Percentiles rank a stretch among this genome's conserved stretches.
Evolutionary conservation across 1,140 invertebrate genomes (phyloP).

Genomic region (Marisa cornuarietis): DNA sequence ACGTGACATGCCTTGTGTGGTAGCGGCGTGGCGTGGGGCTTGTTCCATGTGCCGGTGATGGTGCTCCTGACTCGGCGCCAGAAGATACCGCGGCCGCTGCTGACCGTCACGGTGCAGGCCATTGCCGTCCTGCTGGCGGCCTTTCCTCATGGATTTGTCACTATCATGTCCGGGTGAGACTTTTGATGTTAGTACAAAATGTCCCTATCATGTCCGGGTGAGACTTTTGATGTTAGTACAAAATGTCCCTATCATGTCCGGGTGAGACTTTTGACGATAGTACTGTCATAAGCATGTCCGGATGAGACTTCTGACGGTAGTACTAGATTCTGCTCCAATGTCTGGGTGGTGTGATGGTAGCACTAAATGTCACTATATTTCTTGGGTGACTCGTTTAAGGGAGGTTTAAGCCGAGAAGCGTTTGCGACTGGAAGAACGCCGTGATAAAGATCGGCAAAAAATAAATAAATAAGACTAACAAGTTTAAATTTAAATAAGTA

Average conservation of each 20-base stretch:
- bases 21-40: constrained; percentile 45
- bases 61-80: constrained; percentile 29
- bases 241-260: constrained; percentile 21
- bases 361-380: neutral
- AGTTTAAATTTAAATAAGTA: no score
- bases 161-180: constrained; percentile 41
- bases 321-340: no score
- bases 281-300: no score
- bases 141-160: constrained; percentile 42
- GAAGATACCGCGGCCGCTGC: constrained; percentile 22
- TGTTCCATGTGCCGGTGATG: constrained; percentile 49
- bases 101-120: constrained; percentile 40
- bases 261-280: constrained; percentile 18
- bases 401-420: no score
- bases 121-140: constrained; percentile 31
- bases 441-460: no score
- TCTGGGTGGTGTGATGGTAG: neutral
- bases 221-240: neutral
- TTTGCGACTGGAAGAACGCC: no score
- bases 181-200: neutral
- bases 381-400: no score
- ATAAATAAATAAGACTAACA: no score
- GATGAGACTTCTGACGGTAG: no score
- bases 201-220: constrained; percentile 33
- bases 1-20: constrained; percentile 9